These are phyloP conservation scores for Macrobrachium rosenbergii DNA, from an alignment of 1,140 invertebrate species.

Conservation along the genomic window DNA sequence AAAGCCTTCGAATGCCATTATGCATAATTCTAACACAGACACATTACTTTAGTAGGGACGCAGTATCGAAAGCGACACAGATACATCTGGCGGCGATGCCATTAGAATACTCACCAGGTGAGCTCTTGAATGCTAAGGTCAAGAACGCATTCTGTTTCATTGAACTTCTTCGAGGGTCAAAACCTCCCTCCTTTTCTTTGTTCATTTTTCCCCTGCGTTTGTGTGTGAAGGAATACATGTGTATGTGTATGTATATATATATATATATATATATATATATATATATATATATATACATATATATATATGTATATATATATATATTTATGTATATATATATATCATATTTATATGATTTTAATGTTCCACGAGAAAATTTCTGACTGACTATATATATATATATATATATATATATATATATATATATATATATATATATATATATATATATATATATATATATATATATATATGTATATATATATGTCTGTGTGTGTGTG, in stretches of 20 bases:
- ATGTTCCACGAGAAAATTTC: no score
- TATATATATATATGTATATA: neutral
- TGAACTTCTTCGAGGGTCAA: no score
- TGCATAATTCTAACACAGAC: no score
- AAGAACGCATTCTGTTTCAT: no score
- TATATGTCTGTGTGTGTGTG: neutral
- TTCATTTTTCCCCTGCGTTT: no score
- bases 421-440: neutral
- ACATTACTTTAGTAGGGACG: no score
- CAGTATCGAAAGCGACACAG: no score
- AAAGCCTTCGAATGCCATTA: no score
- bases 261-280: neutral
- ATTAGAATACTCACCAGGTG: no score
- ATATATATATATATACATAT: conserved; percentile 2
- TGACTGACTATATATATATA: neutral
- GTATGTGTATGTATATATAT: neutral
- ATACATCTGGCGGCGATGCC: no score
- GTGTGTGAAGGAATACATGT: neutral
- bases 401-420: neutral
- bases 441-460: neutral
- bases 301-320: neutral
- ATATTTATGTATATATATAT: neutral
- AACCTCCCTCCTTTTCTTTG: no score
- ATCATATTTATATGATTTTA: neutral
- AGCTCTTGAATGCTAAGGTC: no score